Conservation (phyloP, 2,888 invertebrate genomes). For the Nephrotoma guestfalica region DNA sequence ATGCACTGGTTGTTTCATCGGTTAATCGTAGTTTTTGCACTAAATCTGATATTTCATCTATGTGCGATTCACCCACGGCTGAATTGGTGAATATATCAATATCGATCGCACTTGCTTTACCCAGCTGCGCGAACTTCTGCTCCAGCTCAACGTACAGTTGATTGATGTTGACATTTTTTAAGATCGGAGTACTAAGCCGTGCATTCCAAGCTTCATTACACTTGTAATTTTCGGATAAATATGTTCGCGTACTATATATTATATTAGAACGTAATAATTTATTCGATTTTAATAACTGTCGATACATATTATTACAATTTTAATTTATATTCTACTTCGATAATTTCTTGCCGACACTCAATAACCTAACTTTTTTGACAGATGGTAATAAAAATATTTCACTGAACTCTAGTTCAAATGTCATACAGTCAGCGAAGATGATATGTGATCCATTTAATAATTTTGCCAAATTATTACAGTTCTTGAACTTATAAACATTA, state of each 20-base stretch:
- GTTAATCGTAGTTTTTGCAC: conserved; percentile 56
- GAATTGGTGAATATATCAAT: conserved; percentile 69
- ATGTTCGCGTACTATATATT: conserved; percentile 28
- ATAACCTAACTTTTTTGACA: background rate
- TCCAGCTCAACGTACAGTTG: conserved; percentile 58
- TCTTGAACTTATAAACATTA: no score
- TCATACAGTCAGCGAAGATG: background rate
- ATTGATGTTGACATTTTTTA: conserved; percentile 46
- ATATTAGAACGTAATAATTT: background rate
- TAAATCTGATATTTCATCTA: conserved; percentile 59
- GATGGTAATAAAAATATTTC: background rate
- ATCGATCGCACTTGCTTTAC: conserved; percentile 59
- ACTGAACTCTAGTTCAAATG: background rate
- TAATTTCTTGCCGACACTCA: background rate
- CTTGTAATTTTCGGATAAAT: conserved; percentile 55
- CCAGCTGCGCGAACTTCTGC: conserved; percentile 44
- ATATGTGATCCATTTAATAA: background rate
- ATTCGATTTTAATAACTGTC: background rate
- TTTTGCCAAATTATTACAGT: no score
- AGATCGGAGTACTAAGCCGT: conserved; percentile 43
- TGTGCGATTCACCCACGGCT: conserved; percentile 37
- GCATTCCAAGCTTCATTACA: conserved; percentile 57
- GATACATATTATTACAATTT: background rate
- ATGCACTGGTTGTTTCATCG: conserved; percentile 49
- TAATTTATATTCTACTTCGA: background rate